These are phyloP conservation scores for Chloropsis cyanopogon DNA, from an alignment of 2,113 vertebrate species.

Conservation along the genomic window DNA sequence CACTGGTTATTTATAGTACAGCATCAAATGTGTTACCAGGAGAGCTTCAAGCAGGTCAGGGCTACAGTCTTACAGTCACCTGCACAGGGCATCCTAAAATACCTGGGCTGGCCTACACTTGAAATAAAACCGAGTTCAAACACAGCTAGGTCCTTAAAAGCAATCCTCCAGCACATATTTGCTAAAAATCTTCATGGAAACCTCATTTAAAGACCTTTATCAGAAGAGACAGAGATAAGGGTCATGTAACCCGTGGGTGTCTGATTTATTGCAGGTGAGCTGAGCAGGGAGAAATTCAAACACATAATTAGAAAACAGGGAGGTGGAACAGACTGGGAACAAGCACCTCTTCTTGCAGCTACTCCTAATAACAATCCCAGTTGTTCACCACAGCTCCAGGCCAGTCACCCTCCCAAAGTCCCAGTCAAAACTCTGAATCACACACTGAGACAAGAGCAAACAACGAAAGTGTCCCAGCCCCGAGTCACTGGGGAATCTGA, in stretches of 20 bases:
- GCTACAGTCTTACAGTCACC: not conserved
- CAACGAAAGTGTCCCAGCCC: not conserved
- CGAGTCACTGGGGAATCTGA: not conserved
- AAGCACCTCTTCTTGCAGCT: not conserved
- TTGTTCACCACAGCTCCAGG: not conserved
- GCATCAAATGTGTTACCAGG: not conserved
- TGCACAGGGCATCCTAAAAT: not conserved
- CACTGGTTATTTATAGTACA: not conserved
- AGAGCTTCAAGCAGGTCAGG: not conserved
- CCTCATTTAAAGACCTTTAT: not conserved
- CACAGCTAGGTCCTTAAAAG: not conserved
- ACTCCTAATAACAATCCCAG: not conserved
- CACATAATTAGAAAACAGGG: not conserved
- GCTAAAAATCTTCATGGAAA: not conserved
- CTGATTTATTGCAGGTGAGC: not conserved
- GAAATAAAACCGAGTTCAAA: not conserved
- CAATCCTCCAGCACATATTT: not conserved
- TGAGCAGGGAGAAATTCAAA: not conserved
- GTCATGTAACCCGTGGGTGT: not conserved
- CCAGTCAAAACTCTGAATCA: slow-evolving; percentile 3
- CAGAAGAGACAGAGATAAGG: not conserved
- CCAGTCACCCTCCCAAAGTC: not conserved
- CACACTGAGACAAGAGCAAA: not conserved
- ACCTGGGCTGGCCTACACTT: not conserved
- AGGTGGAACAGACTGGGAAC: not conserved